These are phyloP conservation scores for Montipora sp. DNA, from an alignment of 64 coral and sea anemone genomes.

Conservation along the genomic window DNA sequence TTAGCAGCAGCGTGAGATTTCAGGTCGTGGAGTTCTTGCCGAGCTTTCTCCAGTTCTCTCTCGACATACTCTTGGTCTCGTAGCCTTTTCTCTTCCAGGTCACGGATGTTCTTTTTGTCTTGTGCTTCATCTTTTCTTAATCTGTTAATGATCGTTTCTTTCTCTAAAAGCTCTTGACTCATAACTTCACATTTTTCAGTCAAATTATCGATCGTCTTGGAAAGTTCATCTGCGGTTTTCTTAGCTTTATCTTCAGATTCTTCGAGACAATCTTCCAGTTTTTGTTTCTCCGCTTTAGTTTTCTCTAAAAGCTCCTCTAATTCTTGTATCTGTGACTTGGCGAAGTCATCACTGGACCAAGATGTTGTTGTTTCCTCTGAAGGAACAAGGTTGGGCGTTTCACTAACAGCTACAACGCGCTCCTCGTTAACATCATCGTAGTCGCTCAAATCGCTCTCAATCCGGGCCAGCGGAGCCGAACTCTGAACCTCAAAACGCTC, in stretches of 20 bases:
- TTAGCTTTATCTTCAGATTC: conserved; percentile 37
- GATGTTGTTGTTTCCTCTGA: conserved; percentile 17
- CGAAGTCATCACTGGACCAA: conserved; percentile 24
- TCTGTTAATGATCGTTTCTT: conserved; percentile 31
- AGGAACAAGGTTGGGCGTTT: conserved; percentile 12
- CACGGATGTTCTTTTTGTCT: conserved; percentile 9
- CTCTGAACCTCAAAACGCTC: conserved; percentile 4
- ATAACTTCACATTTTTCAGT: conserved; percentile 36
- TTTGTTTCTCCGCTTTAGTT: conserved; percentile 36
- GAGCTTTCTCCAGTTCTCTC: conserved; percentile 15
- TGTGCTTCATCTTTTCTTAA: conserved; percentile 2
- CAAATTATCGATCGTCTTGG: conserved; percentile 43
- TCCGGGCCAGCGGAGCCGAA: neutral
- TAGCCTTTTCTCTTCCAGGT: conserved; percentile 19
- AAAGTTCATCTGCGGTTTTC: conserved; percentile 45
- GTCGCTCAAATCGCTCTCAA: conserved; percentile 48
- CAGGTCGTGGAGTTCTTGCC: neutral
- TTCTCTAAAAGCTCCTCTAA: conserved; percentile 47
- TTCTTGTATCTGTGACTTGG: conserved; percentile 49
- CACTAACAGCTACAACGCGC: conserved; percentile 13
- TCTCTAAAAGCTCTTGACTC: conserved; percentile 47
- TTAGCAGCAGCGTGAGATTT: neutral
- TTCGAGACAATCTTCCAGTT: conserved; percentile 17
- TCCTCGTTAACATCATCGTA: conserved; percentile 11
- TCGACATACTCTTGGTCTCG: conserved; percentile 25